Evolutionary conservation across 2,888 invertebrate species (phyloP), one percentile per base, ranked within the genome.

Genomic region (Micoletzkya japonica): DNA sequence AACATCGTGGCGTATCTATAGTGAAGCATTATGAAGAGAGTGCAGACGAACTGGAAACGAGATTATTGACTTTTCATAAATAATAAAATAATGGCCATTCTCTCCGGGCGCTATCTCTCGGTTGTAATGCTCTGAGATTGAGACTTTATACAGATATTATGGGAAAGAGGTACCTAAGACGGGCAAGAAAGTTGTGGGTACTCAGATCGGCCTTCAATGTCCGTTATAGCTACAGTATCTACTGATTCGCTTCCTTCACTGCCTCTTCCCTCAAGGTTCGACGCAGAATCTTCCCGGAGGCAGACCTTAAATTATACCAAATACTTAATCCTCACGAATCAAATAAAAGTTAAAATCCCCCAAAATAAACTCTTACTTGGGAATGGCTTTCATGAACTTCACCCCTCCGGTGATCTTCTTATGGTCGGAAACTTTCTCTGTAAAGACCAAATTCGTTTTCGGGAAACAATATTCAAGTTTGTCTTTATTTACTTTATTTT

Each of bases 351-450:
- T 17, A 57, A 30, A 26, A 58, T 1, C 26, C 36, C 1, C n/a
- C 0, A 34, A 30, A 34, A n/a, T 7, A 30, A 0, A 4, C 14
- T 14, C 49, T 37, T 64, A 34, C 63, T 72, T 73, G 1, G 76
- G 76, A 60, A 76, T 73, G 36, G 34, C 34, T 0, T 71, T 68
- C 20, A 74, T 63, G 32, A 76, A 76, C 20, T 70, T 72, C 26
- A 71, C 72, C 2, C 70, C 59, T 1, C 72, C 76, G 14, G 72
- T 72, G 52, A 74, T 56, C 70, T 74, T 73, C 59, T 76, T 76
- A 71, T 74, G 72, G 26, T 67, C 70, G 3, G 74, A 74, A 24
- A 76, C 26, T 50, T 76, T 76, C 3, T 68, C 69, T 69, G 49
- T 44, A 49, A 39, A 26, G 17, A 49, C 30, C 2, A 34, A 7